Base-by-base conservation (phyloP, 1,140 invertebrate genomes). In the Megalonaias nervosa region DNA sequence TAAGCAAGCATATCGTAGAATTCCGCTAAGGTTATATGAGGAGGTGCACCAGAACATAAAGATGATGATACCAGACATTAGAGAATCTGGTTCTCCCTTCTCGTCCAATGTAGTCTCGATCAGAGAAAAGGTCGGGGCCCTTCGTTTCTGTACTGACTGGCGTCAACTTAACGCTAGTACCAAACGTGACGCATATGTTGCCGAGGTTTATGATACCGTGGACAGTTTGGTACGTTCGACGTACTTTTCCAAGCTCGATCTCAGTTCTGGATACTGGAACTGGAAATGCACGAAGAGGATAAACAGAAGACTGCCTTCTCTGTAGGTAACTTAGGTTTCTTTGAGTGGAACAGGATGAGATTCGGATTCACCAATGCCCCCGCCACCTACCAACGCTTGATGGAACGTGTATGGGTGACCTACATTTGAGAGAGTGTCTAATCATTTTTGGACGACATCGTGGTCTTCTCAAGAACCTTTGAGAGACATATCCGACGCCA, bases 251-350 rank as follows among this genome's bases (percentile, higher is more conserved):
- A 71, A 80, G 19, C 66, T 92, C 14, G 90, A 91, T 77, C 48
- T 90, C 60, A 84, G 75, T 66, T 82, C 84, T 67, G 90, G 88
- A 14, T 92, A 86, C 78, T 86, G 85, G 71, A 91, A 67, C 80
- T 91, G 2, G 38, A 66, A 13, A 74, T 31, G 26, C 26, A 31
- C 26, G 26, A 31, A 71, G 16, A 5, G 1, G 55, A 58, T 56
- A 58, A 71, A 38, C 48, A 19, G 21, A 60, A 58, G 58, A 71
- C 69, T 1, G 69, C 56, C n/a, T 71, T 71, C 21, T 58, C 55
- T 17, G 69, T n/a, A n/a, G 0, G 69, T 71, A 21, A 48, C 59
- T 21, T 71, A 16, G 69, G 69, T 31, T 31, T 31, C n/a, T 60
- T 71, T 58, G 69, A 58, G 23, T 58, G 57, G 57, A 21, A 71